These are phyloP conservation scores for Druceiella hillmani DNA, from an alignment of 2,888 invertebrate species.

Conservation along the genomic window DNA sequence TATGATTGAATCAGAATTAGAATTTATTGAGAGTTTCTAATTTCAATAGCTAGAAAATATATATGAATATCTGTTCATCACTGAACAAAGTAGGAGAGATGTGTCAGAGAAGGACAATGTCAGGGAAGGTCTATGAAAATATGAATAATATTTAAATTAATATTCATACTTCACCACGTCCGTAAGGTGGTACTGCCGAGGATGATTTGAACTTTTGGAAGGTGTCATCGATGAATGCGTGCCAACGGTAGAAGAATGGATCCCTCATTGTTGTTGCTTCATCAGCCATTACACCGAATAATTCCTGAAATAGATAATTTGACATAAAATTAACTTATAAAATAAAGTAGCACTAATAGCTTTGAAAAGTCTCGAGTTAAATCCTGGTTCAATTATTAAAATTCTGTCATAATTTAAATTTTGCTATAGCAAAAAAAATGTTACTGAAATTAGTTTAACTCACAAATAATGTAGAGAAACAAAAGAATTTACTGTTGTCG, in stretches of 20 bases:
- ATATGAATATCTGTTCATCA: too few species aligned
- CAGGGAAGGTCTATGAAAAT: not conserved
- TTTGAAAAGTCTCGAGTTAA: constrained; percentile 1
- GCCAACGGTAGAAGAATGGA: constrained; percentile 83
- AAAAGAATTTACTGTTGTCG: too few species aligned
- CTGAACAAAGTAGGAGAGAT: too few species aligned
- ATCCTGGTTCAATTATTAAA: not conserved
- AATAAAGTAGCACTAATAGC: not conserved
- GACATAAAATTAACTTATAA: not conserved
- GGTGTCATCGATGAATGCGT: constrained; percentile 68
- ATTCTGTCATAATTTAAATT: not conserved
- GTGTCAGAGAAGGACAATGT: not conserved
- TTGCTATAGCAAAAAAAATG: too few species aligned
- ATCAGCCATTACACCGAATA: constrained; percentile 73
- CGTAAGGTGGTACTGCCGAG: constrained; percentile 35
- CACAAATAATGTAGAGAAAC: too few species aligned
- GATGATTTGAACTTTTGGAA: constrained; percentile 67
- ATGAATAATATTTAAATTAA: constrained; percentile 13
- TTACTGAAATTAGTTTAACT: too few species aligned
- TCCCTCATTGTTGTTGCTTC: constrained; percentile 82
- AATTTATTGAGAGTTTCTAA: too few species aligned
- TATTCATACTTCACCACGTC: constrained; percentile 35
- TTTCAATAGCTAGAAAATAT: too few species aligned
- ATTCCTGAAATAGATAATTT: constrained; percentile 50
- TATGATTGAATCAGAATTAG: too few species aligned